A percentile compares a stretch with the other conserved stretches of the same genome.
phyloP scores from a whole-genome alignment of 2,113 vertebrate genomes.

The Columba janthina region DNA sequence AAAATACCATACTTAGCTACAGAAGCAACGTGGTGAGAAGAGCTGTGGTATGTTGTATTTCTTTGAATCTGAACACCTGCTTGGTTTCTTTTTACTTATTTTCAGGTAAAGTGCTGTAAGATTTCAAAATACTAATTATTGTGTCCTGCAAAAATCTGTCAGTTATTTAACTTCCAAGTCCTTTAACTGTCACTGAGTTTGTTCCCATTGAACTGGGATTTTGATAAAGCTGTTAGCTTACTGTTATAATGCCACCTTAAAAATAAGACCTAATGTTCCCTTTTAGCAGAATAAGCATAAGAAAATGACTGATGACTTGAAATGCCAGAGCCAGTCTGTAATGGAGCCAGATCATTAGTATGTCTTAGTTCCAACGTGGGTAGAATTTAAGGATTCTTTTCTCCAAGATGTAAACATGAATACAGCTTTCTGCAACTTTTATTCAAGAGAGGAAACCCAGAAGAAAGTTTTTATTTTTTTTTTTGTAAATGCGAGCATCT shows the following conservation, averaged over 20 bases:
- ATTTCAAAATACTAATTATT: not conserved
- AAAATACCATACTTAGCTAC: not conserved
- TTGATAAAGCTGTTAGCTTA: not conserved
- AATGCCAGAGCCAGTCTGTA: not conserved
- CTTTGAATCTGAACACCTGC: not conserved
- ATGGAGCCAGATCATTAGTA: not conserved
- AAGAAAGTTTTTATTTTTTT: slow-evolving; percentile 15
- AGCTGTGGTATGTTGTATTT: not conserved
- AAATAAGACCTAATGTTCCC: not conserved
- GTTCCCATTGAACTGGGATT: not conserved
- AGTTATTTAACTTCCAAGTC: not conserved
- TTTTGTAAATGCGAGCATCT: slow-evolving; percentile 53
- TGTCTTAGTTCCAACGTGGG: not conserved
- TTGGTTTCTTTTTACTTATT: not conserved
- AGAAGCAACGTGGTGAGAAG: not conserved
- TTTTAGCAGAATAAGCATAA: not conserved
- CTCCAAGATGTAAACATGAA: not conserved
- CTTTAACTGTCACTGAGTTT: not conserved
- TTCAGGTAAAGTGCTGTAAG: not conserved
- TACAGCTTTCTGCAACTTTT: slow-evolving; percentile 15
- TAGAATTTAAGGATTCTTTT: not conserved
- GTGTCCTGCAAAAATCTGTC: not conserved
- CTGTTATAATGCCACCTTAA: not conserved
- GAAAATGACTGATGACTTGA: not conserved
- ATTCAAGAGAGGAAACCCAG: not conserved